Evolutionary conservation across 1,140 invertebrate genomes (phyloP).

Genomic region (Drosophila pruinosa): DNA sequence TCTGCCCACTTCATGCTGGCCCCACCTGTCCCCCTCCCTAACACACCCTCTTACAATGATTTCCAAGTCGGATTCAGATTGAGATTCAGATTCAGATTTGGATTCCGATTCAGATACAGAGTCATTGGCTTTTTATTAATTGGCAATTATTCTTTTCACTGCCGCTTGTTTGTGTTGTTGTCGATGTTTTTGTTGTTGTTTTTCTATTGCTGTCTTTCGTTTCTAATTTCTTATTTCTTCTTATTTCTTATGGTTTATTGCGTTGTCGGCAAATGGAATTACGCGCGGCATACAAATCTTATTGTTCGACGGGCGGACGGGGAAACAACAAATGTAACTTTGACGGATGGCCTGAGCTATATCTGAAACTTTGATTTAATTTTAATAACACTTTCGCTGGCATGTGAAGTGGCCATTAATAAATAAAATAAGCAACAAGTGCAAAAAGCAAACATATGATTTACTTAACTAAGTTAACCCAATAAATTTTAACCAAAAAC

Average conservation of each 20-base stretch:
- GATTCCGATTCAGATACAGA: constrained; percentile 39
- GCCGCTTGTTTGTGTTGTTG: constrained; percentile 8
- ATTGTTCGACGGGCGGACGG: neutral
- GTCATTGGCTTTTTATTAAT: constrained; percentile 62
- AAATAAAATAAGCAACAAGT: constrained; percentile 30
- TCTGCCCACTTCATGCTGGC: constrained; percentile 49
- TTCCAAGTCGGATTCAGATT: neutral
- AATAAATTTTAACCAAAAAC: constrained; percentile 32
- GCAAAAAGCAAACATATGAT: constrained; percentile 21
- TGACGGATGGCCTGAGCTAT: neutral
- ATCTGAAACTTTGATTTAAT: constrained; percentile 52
- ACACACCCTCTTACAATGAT: neutral
- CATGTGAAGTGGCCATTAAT: constrained; percentile 54
- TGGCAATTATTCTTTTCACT: constrained; percentile 62
- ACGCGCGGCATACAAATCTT: neutral
- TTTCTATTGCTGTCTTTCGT: constrained; percentile 10
- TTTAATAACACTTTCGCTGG: constrained; percentile 71
- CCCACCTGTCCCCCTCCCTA: neutral
- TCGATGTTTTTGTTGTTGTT: constrained; percentile 8
- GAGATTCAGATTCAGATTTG: constrained; percentile 19
- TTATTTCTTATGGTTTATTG: constrained; percentile 41
- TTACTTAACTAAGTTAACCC: constrained; percentile 24
- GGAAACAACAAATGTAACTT: neutral
- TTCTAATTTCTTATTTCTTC: constrained; percentile 45
- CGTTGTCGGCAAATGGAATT: constrained; percentile 25